Conservation (phyloP, 2,888 invertebrate species). For the Synergus laeviventris region DNA sequence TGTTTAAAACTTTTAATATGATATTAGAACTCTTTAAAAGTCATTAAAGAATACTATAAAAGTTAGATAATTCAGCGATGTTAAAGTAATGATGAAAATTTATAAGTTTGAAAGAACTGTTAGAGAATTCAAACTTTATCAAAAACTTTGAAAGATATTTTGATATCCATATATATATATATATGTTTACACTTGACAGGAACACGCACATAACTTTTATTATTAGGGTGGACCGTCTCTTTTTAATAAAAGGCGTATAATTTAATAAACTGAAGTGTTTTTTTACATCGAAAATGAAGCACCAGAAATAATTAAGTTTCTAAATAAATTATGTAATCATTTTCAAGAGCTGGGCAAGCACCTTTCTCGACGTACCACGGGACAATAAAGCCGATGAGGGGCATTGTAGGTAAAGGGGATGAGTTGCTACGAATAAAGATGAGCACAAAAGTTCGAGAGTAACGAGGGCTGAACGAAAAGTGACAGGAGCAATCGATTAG, state of each 20-base stretch:
- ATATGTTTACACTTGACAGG: not conserved
- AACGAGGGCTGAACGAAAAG: slow-evolving; percentile 51
- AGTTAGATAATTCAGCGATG: not conserved
- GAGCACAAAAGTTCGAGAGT: slow-evolving; percentile 51
- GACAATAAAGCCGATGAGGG: slow-evolving; percentile 52
- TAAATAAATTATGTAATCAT: not conserved
- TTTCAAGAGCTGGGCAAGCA: slow-evolving; percentile 8
- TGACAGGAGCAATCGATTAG: slow-evolving; percentile 39
- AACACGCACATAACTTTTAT: too few relatives aligned
- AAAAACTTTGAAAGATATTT: not conserved
- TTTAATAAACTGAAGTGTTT: too few relatives aligned
- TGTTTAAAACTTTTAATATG: not conserved
- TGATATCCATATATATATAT: not conserved
- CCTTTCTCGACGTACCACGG: slow-evolving; percentile 51
- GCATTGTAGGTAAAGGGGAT: slow-evolving; percentile 25
- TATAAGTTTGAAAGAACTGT: not conserved
- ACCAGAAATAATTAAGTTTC: not conserved
- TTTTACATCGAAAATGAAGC: too few relatives aligned
- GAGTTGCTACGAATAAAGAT: slow-evolving; percentile 44
- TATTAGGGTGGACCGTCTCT: too few relatives aligned
- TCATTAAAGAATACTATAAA: not conserved
- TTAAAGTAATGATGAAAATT: not conserved
- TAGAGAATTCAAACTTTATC: not conserved
- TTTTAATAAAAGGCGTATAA: too few relatives aligned
- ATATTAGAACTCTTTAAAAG: not conserved